These are phyloP conservation scores for Drosophila borborema DNA, from an alignment of 2,888 invertebrate genomes.

Conservation along the genomic window DNA sequence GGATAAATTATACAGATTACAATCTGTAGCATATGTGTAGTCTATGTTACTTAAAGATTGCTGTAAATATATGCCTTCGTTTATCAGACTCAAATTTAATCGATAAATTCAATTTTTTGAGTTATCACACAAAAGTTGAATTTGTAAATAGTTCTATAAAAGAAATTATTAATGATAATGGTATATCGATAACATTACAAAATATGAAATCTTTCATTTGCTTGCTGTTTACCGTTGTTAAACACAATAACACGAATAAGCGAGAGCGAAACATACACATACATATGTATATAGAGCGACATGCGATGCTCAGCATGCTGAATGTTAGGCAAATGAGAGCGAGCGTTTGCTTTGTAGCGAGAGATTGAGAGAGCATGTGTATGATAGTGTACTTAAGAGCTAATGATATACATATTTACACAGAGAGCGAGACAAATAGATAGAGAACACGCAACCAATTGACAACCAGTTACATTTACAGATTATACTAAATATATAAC, in stretches of 20 bases:
- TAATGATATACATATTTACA: slow-evolving; percentile 41
- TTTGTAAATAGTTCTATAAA: not conserved
- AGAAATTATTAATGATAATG: not conserved
- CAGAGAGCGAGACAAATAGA: slow-evolving; percentile 12
- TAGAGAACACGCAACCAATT: slow-evolving; percentile 46
- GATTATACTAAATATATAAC: slow-evolving; percentile 12
- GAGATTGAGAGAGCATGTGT: not conserved
- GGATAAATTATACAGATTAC: not conserved
- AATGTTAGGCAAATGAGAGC: slow-evolving; percentile 15
- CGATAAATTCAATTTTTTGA: not conserved
- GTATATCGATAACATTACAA: not conserved
- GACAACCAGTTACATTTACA: slow-evolving; percentile 46
- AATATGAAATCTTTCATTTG: slow-evolving; percentile 4
- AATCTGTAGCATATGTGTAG: too few relatives aligned
- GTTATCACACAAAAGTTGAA: too few relatives aligned
- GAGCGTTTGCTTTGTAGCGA: slow-evolving; percentile 11
- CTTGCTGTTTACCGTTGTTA: slow-evolving; percentile 24
- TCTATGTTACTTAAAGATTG: too few relatives aligned
- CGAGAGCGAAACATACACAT: not conserved
- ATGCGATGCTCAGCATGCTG: slow-evolving; percentile 38
- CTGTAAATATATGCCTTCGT: too few relatives aligned
- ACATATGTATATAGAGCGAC: slow-evolving; percentile 16
- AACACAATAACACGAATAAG: slow-evolving; percentile 2
- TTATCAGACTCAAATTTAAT: not conserved
- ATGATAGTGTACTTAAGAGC: slow-evolving; percentile 11